Conservation (phyloP, 2,888 invertebrate genomes). For the Microchrysa polita region DNA sequence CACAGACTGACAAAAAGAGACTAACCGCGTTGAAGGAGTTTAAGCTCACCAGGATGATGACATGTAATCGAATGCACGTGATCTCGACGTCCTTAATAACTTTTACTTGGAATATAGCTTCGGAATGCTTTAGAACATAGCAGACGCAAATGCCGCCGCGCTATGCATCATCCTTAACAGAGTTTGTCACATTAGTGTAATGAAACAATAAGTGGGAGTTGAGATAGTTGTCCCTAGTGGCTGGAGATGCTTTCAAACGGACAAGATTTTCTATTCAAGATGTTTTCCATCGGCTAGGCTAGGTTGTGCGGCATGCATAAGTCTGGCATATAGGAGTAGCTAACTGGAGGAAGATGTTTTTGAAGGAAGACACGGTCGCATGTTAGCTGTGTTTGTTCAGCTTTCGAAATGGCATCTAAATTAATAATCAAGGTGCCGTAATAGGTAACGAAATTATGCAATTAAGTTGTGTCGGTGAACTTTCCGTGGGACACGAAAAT, state of each 20-base stretch:
- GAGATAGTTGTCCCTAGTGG: neutral
- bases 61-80: constrained; percentile 38
- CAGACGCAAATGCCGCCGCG: neutral
- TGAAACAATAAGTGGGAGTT: constrained; percentile 15
- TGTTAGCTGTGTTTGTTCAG: neutral
- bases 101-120: constrained; percentile 2
- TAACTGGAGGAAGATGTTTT: too few relatives aligned
- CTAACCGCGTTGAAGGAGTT: neutral
- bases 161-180: neutral
- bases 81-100: constrained; percentile 34
- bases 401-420: constrained; percentile 30
- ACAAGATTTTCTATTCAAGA: neutral
- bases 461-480: neutral
- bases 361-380: too few relatives aligned
- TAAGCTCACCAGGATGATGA: neutral
- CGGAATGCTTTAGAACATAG: too few relatives aligned
- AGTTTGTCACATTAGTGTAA: constrained; percentile 4
- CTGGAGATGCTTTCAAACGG: neutral
- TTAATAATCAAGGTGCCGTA: constrained; percentile 26
- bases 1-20: constrained; percentile 6
- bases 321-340: neutral
- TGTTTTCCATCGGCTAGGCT: neutral
- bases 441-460: constrained; percentile 15
- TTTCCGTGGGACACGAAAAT: neutral
- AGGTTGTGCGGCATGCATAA: neutral